Conservation (phyloP, 1,140 invertebrate genomes). For the Scaptomyza montana region DNA sequence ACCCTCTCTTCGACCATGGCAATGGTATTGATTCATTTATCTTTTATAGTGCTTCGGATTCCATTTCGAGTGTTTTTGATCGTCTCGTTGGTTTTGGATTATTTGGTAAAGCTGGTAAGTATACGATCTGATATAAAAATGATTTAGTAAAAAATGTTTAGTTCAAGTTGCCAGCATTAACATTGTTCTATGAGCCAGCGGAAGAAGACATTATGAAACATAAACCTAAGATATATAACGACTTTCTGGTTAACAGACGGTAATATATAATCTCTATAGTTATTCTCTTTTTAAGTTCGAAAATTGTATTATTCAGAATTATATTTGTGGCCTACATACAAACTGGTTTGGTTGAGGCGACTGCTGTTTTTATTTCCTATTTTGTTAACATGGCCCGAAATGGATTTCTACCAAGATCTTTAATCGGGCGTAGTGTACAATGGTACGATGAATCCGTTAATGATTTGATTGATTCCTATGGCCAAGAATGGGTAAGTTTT, state of each 20-base stretch:
- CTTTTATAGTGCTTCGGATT: constrained; percentile 14
- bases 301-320: constrained; percentile 21
- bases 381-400: constrained; percentile 44
- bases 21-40: background rate
- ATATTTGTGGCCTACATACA: constrained; percentile 45
- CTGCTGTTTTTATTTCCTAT: constrained; percentile 43
- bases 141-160: background rate
- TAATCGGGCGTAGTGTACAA: constrained; percentile 4
- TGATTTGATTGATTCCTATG: constrained; percentile 51
- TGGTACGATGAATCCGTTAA: constrained; percentile 40
- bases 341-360: constrained; percentile 51
- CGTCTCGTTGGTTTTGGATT: constrained; percentile 2
- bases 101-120: constrained; percentile 55
- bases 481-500: constrained; percentile 61
- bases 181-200: constrained; percentile 37
- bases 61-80: constrained; percentile 40
- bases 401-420: constrained; percentile 44
- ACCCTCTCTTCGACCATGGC: constrained; percentile 31
- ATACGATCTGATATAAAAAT: too few relatives aligned
- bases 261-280: background rate
- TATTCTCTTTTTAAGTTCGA: too few relatives aligned
- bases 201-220: constrained; percentile 49
- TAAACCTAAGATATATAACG: constrained; percentile 48
- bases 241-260: constrained; percentile 52
- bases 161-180: constrained; percentile 40